Evolutionary conservation across 2,113 vertebrate genomes (phyloP), one percentile per base, ranked within the genome.

Genomic region (Poeciliopsis turrubarensis): DNA sequence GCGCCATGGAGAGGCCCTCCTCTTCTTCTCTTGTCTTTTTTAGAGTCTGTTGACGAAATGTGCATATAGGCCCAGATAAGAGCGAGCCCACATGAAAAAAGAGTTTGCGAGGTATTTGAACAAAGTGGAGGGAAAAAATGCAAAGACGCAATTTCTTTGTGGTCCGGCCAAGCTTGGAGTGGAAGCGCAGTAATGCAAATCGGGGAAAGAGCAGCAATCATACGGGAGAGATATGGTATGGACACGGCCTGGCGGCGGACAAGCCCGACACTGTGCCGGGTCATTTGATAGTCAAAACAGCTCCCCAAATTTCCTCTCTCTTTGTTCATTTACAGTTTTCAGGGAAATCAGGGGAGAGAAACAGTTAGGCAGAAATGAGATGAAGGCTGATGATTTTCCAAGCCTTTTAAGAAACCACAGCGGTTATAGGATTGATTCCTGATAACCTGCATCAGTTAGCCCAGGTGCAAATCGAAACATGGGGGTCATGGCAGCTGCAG

Each of bases 241-340:
- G 80, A 72, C 61, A 67, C 1, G n/a, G 76, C 73, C 68, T 57
- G 70, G 64, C 78, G 25, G 32, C 0, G 68, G 77, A 93, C 89
- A 91, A 81, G 71, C 74, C 81, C 8, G 4, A 72, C 81, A 72
- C 86, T 92, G 90, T 92, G 60, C 29, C 72, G 67, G 1, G 57
- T 87, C 82, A 95, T 95, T 95, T 95, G 92, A 22, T 92, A 94
- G 89, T 93, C 93, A 95, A 94, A 94, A 75, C 75, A 82, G 83
- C 29, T 85, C 77, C 66, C 65, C 69, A 74, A 86, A 78, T 89
- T 91, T 90, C 92, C 90, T 91, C 83, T 77, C 84, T 87, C 91
- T 91, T 92, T 91, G 88, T 91, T 89, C 91, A 87, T 89, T 86
- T 90, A 91, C 89, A 89, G 91, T 94, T 94, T 93, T 91, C 94